Evolutionary conservation across 2,888 invertebrate genomes (phyloP).

Genomic region (Polylopha cassiicola): DNA sequence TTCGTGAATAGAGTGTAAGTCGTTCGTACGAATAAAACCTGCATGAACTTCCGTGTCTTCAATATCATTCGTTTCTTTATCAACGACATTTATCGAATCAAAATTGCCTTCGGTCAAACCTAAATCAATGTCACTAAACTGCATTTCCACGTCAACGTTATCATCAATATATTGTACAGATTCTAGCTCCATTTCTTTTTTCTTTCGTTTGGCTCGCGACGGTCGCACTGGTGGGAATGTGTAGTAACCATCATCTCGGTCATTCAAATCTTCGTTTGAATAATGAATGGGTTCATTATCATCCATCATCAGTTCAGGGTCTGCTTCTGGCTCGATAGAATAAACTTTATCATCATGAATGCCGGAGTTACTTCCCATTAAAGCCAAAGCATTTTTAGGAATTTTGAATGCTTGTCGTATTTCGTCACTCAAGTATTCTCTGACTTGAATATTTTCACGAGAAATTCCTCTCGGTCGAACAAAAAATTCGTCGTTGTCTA

Average conservation of each 20-base stretch:
- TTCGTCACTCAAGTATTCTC: constrained; percentile 86
- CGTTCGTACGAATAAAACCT: constrained; percentile 50
- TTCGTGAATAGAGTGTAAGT: constrained; percentile 64
- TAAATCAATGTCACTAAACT: constrained; percentile 68
- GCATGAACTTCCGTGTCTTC: constrained; percentile 50
- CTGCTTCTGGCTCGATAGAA: constrained; percentile 57
- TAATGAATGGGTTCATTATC: constrained; percentile 53
- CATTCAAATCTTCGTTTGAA: constrained; percentile 65
- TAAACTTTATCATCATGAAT: constrained; percentile 53
- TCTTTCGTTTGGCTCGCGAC: constrained; percentile 74
- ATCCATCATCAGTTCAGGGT: constrained; percentile 57
- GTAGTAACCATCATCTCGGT: constrained; percentile 72
- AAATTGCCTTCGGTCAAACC: constrained; percentile 69
- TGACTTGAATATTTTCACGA: constrained; percentile 87
- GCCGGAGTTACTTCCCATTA: constrained; percentile 70
- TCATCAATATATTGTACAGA: constrained; percentile 64
- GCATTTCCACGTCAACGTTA: constrained; percentile 58
- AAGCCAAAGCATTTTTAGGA: constrained; percentile 80
- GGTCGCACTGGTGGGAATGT: constrained; percentile 77
- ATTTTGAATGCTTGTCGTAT: constrained; percentile 86
- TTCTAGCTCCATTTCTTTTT: constrained; percentile 51
- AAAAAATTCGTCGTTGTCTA: constrained; percentile 92
- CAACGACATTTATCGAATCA: constrained; percentile 42
- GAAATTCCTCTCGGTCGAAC: constrained; percentile 89
- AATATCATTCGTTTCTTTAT: constrained; percentile 46